phyloP scores from a whole-genome alignment of 2,113 vertebrate species.

The Ariopsis seemanni region DNA sequence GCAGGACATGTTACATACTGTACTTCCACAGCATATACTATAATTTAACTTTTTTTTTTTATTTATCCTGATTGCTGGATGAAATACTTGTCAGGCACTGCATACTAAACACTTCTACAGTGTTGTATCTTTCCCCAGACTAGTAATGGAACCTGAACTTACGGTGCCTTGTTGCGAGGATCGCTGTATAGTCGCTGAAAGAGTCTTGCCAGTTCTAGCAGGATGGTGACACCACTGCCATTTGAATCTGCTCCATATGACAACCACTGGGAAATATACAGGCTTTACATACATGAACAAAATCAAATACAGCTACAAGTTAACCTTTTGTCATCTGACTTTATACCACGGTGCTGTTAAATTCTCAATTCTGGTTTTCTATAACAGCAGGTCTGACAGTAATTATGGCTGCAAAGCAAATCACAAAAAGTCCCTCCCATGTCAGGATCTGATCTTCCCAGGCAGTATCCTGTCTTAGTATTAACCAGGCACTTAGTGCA shows the following conservation, averaged over 20 bases:
- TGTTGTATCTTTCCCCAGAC: background rate
- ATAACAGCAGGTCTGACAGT: background rate
- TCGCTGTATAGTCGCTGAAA: conserved; percentile 73
- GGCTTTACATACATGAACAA: conserved; percentile 9
- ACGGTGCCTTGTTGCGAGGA: conserved; percentile 68
- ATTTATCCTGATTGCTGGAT: background rate
- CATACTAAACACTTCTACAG: background rate
- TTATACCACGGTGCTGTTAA: background rate
- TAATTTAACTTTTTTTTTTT: background rate
- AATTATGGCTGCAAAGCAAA: background rate
- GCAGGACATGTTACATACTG: background rate
- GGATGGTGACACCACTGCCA: conserved; percentile 71
- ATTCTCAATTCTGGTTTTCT: background rate
- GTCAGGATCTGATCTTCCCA: too few relatives aligned
- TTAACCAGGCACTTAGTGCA: too few relatives aligned
- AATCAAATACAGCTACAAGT: background rate
- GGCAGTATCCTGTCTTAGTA: too few relatives aligned
- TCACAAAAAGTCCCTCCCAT: too few relatives aligned
- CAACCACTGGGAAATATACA: conserved; percentile 65
- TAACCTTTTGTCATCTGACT: background rate
- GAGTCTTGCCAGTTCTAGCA: conserved; percentile 74
- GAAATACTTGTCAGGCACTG: background rate
- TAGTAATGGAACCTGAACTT: conserved; percentile 45
- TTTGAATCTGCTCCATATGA: conserved; percentile 79
- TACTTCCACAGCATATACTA: background rate